phyloP scores from a whole-genome alignment of 2,113 vertebrate genomes.

The Acanthisitta chloris region DNA sequence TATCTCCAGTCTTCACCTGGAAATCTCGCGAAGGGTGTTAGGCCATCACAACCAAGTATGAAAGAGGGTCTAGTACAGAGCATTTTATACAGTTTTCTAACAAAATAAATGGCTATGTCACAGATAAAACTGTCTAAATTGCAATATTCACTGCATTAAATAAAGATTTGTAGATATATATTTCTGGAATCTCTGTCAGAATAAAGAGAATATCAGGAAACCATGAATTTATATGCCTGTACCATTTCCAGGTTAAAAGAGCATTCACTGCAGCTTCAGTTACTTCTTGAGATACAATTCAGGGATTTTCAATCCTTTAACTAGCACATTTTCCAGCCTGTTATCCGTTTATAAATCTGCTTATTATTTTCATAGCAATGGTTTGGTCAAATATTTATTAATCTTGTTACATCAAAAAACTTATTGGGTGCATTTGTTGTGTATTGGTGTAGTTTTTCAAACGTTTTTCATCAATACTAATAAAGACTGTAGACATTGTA shows the following conservation, averaged over 20 bases:
- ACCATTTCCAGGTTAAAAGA: background rate
- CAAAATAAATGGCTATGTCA: background rate
- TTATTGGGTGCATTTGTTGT: background rate
- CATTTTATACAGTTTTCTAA: background rate
- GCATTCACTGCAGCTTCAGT: background rate
- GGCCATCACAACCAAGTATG: background rate
- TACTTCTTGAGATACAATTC: background rate
- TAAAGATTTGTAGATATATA: background rate
- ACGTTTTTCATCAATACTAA: background rate
- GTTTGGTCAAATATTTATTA: background rate
- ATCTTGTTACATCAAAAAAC: background rate
- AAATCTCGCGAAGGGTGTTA: background rate
- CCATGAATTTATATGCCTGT: background rate
- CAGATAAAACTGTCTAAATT: background rate
- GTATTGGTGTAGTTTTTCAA: background rate
- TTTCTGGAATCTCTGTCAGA: background rate
- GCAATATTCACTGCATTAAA: background rate
- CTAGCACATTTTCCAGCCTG: background rate
- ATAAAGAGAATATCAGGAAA: background rate
- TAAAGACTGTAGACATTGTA: background rate
- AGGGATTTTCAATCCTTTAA: background rate
- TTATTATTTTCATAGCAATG: background rate
- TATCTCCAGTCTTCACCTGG: background rate
- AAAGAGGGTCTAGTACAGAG: background rate
- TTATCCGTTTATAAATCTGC: background rate